A percentile compares a stretch with the other conserved stretches of the same genome.
phyloP scores from a whole-genome alignment of 2,113 vertebrate species.

The Heteronetta atricapilla region DNA sequence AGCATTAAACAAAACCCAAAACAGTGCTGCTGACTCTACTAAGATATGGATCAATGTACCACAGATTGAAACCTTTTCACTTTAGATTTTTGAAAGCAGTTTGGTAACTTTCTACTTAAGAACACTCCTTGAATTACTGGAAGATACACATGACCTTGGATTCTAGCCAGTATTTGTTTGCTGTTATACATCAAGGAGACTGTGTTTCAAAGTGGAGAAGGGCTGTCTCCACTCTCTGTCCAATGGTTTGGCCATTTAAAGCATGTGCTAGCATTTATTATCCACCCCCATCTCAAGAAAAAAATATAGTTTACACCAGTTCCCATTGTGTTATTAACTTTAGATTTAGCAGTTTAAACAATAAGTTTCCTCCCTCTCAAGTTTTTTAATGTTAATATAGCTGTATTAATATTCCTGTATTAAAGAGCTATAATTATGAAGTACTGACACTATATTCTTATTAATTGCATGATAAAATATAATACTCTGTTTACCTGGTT shows the following conservation, averaged over 20 bases:
- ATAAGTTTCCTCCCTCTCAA: background rate
- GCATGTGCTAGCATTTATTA: background rate
- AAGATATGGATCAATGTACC: background rate
- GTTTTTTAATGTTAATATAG: background rate
- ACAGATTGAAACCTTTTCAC: background rate
- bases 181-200: background rate
- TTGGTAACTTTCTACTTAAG: background rate
- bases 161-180: background rate
- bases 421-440: background rate
- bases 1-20: background rate
- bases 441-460: background rate
- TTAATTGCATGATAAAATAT: background rate
- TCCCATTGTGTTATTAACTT: background rate
- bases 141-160: background rate
- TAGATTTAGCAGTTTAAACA: background rate
- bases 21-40: background rate
- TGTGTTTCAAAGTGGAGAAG: background rate
- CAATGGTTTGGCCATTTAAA: background rate
- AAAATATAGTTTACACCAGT: background rate
- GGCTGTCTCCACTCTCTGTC: background rate
- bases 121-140: background rate
- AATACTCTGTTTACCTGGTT: background rate
- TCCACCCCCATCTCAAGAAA: accelerated
- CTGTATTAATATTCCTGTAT: background rate
- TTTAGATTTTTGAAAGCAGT: background rate